These are phyloP conservation scores for Euwallacea similis DNA, from an alignment of 1,140 invertebrate genomes.

Conservation along the genomic window DNA sequence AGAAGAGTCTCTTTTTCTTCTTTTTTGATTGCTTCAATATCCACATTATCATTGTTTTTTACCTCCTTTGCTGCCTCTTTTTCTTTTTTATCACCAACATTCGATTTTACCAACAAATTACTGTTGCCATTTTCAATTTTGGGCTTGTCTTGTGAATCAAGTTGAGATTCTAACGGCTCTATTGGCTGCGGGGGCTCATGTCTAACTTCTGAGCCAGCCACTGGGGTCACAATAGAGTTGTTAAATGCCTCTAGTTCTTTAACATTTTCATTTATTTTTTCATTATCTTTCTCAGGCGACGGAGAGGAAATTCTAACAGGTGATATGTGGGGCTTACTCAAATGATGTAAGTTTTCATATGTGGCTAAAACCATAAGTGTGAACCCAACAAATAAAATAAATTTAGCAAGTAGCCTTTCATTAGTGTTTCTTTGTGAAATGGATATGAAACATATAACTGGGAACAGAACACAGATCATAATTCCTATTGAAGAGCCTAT, in stretches of 20 bases:
- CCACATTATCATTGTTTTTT: slow-evolving; percentile 43
- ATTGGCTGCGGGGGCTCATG: slow-evolving; percentile 60
- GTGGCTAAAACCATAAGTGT: slow-evolving; percentile 83
- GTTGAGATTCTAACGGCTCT: slow-evolving; percentile 47
- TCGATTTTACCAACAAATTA: neutral
- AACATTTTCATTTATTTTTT: neutral
- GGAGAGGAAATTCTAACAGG: slow-evolving; percentile 49
- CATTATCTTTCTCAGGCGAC: slow-evolving; percentile 42
- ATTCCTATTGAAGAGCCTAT: slow-evolving; percentile 94
- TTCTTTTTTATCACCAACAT: neutral
- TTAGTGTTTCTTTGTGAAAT: slow-evolving; percentile 73
- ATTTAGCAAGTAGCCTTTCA: slow-evolving; percentile 70
- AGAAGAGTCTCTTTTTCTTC: slow-evolving; percentile 57
- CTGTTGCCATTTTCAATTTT: neutral
- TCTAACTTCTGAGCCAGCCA: slow-evolving; percentile 49
- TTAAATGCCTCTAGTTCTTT: slow-evolving; percentile 41
- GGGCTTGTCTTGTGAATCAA: slow-evolving; percentile 1
- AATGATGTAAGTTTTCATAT: slow-evolving; percentile 79
- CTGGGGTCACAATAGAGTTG: slow-evolving; percentile 27
- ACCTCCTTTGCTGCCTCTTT: slow-evolving; percentile 1
- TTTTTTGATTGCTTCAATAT: slow-evolving; percentile 58
- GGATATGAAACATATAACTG: slow-evolving; percentile 75
- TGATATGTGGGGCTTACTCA: slow-evolving; percentile 61
- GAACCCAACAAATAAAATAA: slow-evolving; percentile 74
- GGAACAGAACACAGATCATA: slow-evolving; percentile 91